Evolutionary conservation across 2,888 invertebrate species (phyloP), one percentile per base, ranked within the genome.

Genomic region (Heliconius sara): DNA sequence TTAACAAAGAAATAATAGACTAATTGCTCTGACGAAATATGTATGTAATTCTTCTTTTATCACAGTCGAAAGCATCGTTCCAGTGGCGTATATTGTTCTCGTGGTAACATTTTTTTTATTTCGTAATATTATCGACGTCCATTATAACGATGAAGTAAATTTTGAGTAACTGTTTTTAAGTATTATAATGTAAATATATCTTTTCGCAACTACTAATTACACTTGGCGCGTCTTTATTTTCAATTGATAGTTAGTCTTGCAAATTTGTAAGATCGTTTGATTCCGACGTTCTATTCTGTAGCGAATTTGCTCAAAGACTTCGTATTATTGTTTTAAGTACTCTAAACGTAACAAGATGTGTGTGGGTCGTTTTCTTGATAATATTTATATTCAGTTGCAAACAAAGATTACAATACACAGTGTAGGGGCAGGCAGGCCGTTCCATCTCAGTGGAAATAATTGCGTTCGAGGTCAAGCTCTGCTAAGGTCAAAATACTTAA

Each of bases 11-110:
- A 47, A 47, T 52, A 27, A 47, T 25, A 71, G 19, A 65, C 27
- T 47, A 71, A 71, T 71, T 71, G 52, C 47, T 52, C 27, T 71
- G 52, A 71, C 52, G 47, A 71, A 47, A 47, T 27, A 47, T 71
- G 19, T 12, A 10, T 52, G 19, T 12, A 19, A 7, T 71, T 52
- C 47, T 27, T 52, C 25, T 71, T 71, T 52, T 52, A 16, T 52
- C 16, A 65, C 27, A 1, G 2, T 6, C 25, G 19, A 52, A 52
- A 71, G 71, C 27, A 30, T 71, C 47, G 25, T 27, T 27, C 19
- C 2, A 16, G 70, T 47, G 47, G 6, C 25, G 19, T 27, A 25
- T 52, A 57, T 68, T 68, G 68, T 68, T n/a, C 68, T 68, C 68
- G n/a, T 39, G n/a, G 68, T 39, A 68, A 68, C 39, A 22, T 39